Conservation (phyloP, 1,140 invertebrate genomes). For the Leptinotarsa lineolata region DNA sequence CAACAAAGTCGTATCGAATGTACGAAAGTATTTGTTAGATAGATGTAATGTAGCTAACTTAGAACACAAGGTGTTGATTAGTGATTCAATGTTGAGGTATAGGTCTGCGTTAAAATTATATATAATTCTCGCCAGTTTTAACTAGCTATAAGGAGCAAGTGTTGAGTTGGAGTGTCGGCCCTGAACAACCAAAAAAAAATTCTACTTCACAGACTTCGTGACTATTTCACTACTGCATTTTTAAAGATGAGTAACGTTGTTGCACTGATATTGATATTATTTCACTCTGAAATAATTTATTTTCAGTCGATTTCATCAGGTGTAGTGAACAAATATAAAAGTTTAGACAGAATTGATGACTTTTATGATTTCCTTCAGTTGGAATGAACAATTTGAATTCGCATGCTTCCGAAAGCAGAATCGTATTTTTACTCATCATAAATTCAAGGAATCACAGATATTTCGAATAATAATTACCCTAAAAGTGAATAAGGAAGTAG, state of each 20-base stretch:
- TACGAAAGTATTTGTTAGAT: slow-evolving; percentile 18
- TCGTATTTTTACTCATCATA: too few relatives aligned
- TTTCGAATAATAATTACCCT: too few relatives aligned
- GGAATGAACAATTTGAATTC: background rate
- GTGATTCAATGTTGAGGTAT: slow-evolving; percentile 28
- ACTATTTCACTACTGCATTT: background rate
- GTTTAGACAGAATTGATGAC: background rate
- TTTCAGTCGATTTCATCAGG: too few relatives aligned
- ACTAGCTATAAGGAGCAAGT: slow-evolving; percentile 54
- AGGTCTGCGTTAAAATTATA: slow-evolving; percentile 28
- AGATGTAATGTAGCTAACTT: slow-evolving; percentile 19
- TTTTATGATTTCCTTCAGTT: background rate
- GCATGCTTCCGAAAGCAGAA: too few relatives aligned
- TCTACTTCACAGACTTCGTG: background rate
- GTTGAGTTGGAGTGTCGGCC: slow-evolving; percentile 36
- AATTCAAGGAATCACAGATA: too few relatives aligned
- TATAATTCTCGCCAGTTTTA: slow-evolving; percentile 35
- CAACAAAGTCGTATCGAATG: background rate
- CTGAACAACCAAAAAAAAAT: slow-evolving; percentile 29
- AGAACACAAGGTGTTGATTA: slow-evolving; percentile 2
- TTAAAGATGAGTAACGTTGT: background rate
- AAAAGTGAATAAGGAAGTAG: too few relatives aligned
- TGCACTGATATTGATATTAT: background rate
- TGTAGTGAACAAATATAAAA: background rate
- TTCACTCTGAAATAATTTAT: background rate